A percentile compares a stretch with the other conserved stretches of the same genome.
These are phyloP conservation scores for Furcifer pardalis DNA, from an alignment of 2,797 vertebrate genomes.

Conservation along the genomic window DNA sequence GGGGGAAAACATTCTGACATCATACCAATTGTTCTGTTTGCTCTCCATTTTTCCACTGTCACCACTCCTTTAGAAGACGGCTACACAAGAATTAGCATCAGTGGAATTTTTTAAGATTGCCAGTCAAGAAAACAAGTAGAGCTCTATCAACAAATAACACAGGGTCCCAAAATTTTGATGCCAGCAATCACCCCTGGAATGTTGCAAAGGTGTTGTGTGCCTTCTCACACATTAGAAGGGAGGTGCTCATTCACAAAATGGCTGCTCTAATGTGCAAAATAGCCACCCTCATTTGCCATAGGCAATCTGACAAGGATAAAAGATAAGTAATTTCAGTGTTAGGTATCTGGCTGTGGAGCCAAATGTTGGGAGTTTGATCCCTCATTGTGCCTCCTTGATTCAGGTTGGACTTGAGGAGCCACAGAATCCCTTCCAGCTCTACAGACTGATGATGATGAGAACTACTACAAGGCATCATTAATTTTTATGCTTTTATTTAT, in stretches of 20 bases:
- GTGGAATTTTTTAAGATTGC: neutral
- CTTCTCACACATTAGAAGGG: neutral
- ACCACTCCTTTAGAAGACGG: conserved; percentile 49
- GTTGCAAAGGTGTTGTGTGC: neutral
- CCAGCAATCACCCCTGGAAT: neutral
- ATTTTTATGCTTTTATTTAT: neutral
- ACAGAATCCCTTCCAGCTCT: no score
- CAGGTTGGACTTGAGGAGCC: no score
- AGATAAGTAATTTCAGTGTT: no score
- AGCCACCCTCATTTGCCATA: neutral
- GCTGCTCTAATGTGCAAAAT: neutral
- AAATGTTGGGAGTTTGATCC: no score
- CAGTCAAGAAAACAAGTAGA: neutral
- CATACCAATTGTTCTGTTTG: conserved; percentile 64
- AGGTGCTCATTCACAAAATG: neutral
- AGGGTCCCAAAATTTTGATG: neutral
- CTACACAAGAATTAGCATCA: neutral
- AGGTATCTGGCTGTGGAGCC: no score
- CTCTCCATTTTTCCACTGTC: conserved; percentile 69
- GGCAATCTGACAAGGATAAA: neutral
- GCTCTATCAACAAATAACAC: neutral
- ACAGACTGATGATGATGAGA: no score
- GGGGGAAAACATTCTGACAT: conserved; percentile 18
- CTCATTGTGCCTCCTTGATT: no score
- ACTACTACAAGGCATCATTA: neutral